A percentile compares a stretch with the other conserved stretches of the same genome.
Evolutionary conservation across 1,140 invertebrate species (phyloP).

Genomic region (Drosophila lacertosa): DNA sequence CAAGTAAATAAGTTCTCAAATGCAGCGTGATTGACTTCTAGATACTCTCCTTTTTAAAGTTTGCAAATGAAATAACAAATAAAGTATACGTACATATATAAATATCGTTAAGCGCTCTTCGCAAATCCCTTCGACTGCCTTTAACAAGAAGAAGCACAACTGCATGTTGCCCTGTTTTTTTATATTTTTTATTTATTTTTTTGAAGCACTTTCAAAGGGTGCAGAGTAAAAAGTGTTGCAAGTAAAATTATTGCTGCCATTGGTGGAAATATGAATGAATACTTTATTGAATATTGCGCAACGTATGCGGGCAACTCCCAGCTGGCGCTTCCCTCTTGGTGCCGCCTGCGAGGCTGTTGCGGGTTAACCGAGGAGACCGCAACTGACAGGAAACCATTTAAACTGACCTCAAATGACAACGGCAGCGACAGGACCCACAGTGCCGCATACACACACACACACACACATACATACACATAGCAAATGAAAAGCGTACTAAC

Average conservation of each 20-base stretch:
- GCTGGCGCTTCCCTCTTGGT: neutral
- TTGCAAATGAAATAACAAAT: no score
- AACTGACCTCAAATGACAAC: constrained; percentile 80
- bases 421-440: constrained; percentile 58
- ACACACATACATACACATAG: constrained; percentile 27
- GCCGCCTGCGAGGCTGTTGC: constrained; percentile 38
- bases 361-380: constrained; percentile 70
- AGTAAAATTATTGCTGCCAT: constrained; percentile 26
- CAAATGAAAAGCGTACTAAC: constrained; percentile 46
- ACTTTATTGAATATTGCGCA: constrained; percentile 77
- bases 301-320: constrained; percentile 47
- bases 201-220: neutral
- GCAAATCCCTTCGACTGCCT: no score
- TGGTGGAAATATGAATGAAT: constrained; percentile 73
- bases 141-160: no score
- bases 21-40: neutral
- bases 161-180: no score
- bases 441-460: constrained; percentile 35
- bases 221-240: constrained; percentile 1
- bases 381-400: constrained; percentile 81
- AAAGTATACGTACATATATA: no score
- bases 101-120: no score
- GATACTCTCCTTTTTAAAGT: no score
- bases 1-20: neutral
- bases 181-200: no score